A percentile compares a stretch with the other conserved stretches of the same genome.
Conservation (phyloP, 2,888 invertebrate species). For the Tachina lurida region DNA sequence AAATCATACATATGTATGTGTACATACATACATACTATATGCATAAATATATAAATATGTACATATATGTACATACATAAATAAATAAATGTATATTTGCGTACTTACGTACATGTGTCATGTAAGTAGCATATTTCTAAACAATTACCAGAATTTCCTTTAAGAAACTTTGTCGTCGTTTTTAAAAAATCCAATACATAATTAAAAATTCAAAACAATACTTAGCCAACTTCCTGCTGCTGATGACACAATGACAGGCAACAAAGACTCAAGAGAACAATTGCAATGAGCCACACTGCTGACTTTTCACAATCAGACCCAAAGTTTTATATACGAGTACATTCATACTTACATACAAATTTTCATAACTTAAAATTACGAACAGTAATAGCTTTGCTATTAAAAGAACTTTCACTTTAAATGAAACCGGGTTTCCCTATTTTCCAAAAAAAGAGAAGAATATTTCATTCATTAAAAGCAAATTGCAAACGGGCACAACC, state of each 20-base stretch:
- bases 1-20: background rate
- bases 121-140: slow-evolving; percentile 39
- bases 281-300: slow-evolving; percentile 35
- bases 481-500: slow-evolving; percentile 38
- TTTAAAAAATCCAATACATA: slow-evolving; percentile 38
- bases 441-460: slow-evolving; percentile 21
- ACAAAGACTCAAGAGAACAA: slow-evolving; percentile 33
- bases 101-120: slow-evolving; percentile 7
- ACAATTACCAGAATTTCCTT: slow-evolving; percentile 57
- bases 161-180: slow-evolving; percentile 52
- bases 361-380: background rate
- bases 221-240: slow-evolving; percentile 68
- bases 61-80: background rate
- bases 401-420: slow-evolving; percentile 66
- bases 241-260: slow-evolving; percentile 34
- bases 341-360: background rate
- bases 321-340: background rate
- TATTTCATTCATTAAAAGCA: slow-evolving; percentile 39
- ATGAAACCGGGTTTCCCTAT: slow-evolving; percentile 54
- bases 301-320: slow-evolving; percentile 30
- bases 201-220: slow-evolving; percentile 68
- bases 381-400: slow-evolving; percentile 26
- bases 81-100: slow-evolving; percentile 4
- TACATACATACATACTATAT: background rate
- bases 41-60: background rate